These are phyloP conservation scores for Muntiacus reevesi DNA, from an alignment of 2,113 vertebrate genomes.

Conservation along the genomic window DNA sequence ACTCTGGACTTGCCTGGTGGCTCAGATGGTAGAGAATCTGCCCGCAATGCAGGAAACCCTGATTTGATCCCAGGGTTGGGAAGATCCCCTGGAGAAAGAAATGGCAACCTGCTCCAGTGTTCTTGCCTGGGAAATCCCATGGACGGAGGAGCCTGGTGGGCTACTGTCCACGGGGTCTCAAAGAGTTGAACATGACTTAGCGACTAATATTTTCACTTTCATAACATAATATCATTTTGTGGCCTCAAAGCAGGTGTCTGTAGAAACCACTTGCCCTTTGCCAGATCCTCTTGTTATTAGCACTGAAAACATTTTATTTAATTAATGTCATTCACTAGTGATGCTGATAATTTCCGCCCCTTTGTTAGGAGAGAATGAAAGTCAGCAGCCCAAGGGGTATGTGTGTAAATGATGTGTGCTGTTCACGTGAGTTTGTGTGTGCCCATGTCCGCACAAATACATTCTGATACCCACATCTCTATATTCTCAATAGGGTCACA, in stretches of 20 bases:
- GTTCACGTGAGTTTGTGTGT: fast-evolving
- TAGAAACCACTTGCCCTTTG: background rate
- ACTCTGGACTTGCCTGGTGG: background rate
- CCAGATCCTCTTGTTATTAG: background rate
- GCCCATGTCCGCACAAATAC: too few relatives aligned
- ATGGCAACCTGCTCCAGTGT: background rate
- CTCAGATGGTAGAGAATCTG: background rate
- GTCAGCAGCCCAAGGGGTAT: background rate
- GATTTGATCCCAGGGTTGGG: background rate
- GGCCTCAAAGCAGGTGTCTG: background rate
- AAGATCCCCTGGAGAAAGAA: background rate
- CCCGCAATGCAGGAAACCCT: background rate
- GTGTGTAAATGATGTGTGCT: too few relatives aligned
- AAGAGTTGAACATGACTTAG: background rate
- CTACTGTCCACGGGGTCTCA: background rate
- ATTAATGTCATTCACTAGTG: background rate
- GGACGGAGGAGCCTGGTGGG: background rate
- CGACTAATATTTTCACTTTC: background rate
- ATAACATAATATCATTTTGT: background rate
- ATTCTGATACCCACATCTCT: background rate
- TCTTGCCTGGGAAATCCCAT: background rate
- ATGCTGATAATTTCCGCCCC: background rate
- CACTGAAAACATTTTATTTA: background rate
- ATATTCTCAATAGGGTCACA: background rate
- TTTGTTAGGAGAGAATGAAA: background rate